Percentiles rank a stretch among this genome's conserved stretches.
phyloP scores from a whole-genome alignment of 2,888 invertebrate genomes.

The Nomada flava region DNA sequence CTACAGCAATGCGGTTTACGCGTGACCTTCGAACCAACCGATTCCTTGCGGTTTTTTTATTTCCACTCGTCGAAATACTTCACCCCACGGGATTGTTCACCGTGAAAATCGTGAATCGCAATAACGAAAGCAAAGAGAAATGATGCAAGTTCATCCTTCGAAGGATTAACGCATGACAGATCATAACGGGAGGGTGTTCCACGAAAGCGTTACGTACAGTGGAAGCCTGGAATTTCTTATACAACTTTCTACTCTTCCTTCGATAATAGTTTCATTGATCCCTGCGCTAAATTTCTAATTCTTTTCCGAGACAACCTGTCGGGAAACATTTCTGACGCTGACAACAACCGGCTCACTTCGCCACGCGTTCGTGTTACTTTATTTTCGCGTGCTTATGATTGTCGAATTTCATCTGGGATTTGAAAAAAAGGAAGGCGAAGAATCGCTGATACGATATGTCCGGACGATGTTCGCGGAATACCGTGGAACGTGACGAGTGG shows the following conservation, averaged over 20 bases:
- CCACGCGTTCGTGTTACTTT: neutral
- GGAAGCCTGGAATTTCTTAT: neutral
- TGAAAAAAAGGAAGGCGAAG: neutral
- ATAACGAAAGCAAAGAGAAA: slow-evolving; percentile 8
- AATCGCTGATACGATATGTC: slow-evolving; percentile 50
- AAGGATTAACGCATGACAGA: neutral
- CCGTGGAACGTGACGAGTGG: slow-evolving; percentile 58
- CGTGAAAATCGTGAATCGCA: slow-evolving; percentile 36
- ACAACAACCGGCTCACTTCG: neutral
- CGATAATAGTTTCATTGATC: too few species aligned
- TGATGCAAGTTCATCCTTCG: neutral
- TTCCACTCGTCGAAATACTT: slow-evolving; percentile 19
- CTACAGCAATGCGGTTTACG: slow-evolving; percentile 28
- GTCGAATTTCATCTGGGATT: slow-evolving; percentile 33
- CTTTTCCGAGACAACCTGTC: neutral
- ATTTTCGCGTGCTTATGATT: slow-evolving; percentile 1
- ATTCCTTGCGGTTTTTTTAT: slow-evolving; percentile 37
- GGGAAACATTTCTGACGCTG: neutral
- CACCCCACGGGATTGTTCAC: slow-evolving; percentile 28
- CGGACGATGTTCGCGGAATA: slow-evolving; percentile 59
- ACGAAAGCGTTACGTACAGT: neutral
- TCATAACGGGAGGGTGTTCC: neutral
- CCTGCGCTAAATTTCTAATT: neutral
- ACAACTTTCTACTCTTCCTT: neutral
- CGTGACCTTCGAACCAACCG: slow-evolving; percentile 36